Conservation (phyloP, 1,140 invertebrate species). For the Colletes latitarsis region DNA sequence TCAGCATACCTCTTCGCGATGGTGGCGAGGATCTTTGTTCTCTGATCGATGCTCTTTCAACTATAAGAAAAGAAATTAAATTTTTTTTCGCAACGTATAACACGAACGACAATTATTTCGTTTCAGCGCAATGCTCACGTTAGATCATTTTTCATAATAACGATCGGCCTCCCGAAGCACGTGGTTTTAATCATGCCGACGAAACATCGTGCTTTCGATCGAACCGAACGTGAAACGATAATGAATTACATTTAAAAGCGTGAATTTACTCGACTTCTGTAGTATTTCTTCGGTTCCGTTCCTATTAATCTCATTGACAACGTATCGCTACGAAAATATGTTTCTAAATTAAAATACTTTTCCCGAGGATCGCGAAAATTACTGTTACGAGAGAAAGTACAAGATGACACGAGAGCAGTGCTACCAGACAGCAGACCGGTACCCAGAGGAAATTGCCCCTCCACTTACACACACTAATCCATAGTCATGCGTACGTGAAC, state of each 20-base stretch:
- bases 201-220: slow-evolving; percentile 24
- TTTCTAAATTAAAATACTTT: slow-evolving; percentile 17
- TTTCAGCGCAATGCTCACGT: slow-evolving; percentile 7
- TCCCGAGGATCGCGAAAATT: neutral
- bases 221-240: neutral
- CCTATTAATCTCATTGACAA: neutral
- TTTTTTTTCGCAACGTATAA: neutral
- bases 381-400: slow-evolving; percentile 5
- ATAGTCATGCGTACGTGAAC: no score
- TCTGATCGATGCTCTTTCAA: slow-evolving; percentile 1
- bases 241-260: slow-evolving; percentile 28
- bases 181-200: slow-evolving; percentile 40
- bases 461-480: no score
- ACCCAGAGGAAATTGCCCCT: no score
- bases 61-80: neutral
- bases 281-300: neutral
- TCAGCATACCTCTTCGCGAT: slow-evolving; percentile 60
- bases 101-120: neutral
- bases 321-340: neutral
- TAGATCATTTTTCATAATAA: slow-evolving; percentile 26
- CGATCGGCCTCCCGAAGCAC: slow-evolving; percentile 22
- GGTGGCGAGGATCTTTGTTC: slow-evolving; percentile 20
- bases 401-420: neutral
- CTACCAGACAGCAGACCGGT: no score
- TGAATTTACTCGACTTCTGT: neutral